phyloP scores from a whole-genome alignment of 2,113 vertebrate species.

The Oncorhynchus gorbuscha region DNA sequence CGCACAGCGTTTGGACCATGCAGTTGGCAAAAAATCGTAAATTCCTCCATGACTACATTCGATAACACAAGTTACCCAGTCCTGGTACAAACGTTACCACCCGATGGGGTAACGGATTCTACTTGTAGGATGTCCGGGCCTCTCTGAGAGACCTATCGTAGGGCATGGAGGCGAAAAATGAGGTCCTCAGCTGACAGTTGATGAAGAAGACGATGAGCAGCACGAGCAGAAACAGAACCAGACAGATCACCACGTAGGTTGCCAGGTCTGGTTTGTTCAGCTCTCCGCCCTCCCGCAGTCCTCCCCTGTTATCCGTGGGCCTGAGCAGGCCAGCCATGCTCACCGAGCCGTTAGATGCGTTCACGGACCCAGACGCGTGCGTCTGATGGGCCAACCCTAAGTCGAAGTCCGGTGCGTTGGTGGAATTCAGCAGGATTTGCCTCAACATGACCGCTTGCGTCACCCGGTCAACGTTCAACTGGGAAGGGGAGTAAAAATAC shows the following conservation, averaged over 20 bases:
- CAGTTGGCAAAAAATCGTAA: too few species aligned
- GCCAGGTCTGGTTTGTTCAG: constrained; percentile 90
- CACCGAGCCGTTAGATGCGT: constrained; percentile 84
- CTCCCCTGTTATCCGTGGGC: constrained; percentile 77
- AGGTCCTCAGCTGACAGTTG: constrained; percentile 95
- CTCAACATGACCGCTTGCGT: constrained; percentile 69
- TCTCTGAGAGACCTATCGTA: constrained; percentile 95
- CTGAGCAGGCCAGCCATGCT: constrained; percentile 87
- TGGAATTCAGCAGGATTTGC: constrained; percentile 89
- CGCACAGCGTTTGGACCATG: too few species aligned
- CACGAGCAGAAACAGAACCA: constrained; percentile 89
- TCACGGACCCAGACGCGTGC: constrained; percentile 75
- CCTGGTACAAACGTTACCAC: neutral
- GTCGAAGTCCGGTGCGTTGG: constrained; percentile 80
- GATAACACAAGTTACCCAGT: neutral
- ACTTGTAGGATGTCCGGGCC: constrained; percentile 89
- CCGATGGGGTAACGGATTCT: constrained; percentile 7
- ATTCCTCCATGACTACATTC: neutral
- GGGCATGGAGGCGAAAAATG: constrained; percentile 94
- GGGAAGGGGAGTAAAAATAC: neutral
- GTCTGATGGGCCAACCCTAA: constrained; percentile 81
- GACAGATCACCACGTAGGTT: constrained; percentile 93
- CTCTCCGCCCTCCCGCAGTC: constrained; percentile 86
- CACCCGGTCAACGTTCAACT: constrained; percentile 44
- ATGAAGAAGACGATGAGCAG: constrained; percentile 95